A percentile compares a stretch with the other conserved stretches of the same genome.
phyloP scores from a whole-genome alignment of 2,888 invertebrate genomes.

The Phengaris alcon region DNA sequence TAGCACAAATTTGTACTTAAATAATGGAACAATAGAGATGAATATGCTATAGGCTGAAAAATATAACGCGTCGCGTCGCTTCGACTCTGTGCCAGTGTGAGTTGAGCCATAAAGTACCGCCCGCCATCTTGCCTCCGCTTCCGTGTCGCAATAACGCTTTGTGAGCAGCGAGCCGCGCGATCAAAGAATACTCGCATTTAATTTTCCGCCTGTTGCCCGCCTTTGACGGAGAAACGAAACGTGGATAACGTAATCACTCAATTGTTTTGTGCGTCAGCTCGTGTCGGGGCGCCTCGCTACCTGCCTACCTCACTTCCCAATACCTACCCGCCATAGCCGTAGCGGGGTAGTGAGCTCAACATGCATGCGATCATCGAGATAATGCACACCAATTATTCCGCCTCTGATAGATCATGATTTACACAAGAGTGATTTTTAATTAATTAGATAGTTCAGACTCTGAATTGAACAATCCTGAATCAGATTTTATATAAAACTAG shows the following conservation, averaged over 20 bases:
- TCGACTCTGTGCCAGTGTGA: too few species aligned
- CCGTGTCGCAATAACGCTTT: constrained; percentile 70
- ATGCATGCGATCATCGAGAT: constrained; percentile 9
- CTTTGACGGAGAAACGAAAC: constrained; percentile 66
- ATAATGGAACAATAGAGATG: too few species aligned
- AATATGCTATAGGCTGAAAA: too few species aligned
- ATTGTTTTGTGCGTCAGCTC: constrained; percentile 43
- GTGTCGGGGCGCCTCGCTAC: background rate
- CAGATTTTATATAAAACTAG: too few species aligned
- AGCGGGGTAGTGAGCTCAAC: background rate
- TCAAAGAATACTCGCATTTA: constrained; percentile 69
- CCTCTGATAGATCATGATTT: constrained; percentile 2
- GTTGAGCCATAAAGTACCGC: constrained; percentile 77
- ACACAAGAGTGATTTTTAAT: background rate
- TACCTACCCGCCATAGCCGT: background rate
- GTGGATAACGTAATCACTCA: constrained; percentile 61
- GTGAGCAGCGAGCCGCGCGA: constrained; percentile 67
- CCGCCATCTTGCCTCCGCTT: constrained; percentile 75
- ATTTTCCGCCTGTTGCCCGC: constrained; percentile 69
- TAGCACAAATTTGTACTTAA: too few species aligned
- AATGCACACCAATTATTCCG: constrained; percentile 11
- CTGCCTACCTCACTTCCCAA: background rate
- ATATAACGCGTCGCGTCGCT: too few species aligned
- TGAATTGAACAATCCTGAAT: background rate
- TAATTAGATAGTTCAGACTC: background rate